These are phyloP conservation scores for Clarias fuscus DNA, from an alignment of 2,797 vertebrate species.

Conservation along the genomic window DNA sequence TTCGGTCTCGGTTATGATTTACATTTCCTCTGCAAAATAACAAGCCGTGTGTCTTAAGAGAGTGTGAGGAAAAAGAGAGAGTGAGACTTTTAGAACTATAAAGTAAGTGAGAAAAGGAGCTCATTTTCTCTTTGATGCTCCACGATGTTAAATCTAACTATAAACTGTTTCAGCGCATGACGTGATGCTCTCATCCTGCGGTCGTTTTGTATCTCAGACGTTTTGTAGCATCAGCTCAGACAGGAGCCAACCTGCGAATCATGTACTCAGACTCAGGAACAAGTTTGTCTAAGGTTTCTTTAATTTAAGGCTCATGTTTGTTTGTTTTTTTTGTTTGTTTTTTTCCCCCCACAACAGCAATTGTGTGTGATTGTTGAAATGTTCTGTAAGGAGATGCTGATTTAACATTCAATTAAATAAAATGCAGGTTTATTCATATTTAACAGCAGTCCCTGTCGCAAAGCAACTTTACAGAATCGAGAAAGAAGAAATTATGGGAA, in stretches of 20 bases:
- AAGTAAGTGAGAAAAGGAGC: not conserved
- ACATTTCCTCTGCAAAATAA: not conserved
- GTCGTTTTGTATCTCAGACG: not conserved
- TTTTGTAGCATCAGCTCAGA: too few relatives aligned
- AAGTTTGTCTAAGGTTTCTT: too few relatives aligned
- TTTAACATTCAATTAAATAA: too few relatives aligned
- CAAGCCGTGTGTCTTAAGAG: not conserved
- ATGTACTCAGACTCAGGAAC: not conserved
- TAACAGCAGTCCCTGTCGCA: too few relatives aligned
- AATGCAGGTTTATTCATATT: too few relatives aligned
- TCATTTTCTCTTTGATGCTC: not conserved
- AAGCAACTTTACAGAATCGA: too few relatives aligned
- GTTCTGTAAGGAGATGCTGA: too few relatives aligned
- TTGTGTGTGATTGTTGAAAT: too few relatives aligned
- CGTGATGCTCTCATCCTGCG: not conserved
- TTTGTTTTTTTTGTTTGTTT: too few relatives aligned
- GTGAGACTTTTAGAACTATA: not conserved
- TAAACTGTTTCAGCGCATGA: not conserved
- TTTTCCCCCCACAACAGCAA: too few relatives aligned
- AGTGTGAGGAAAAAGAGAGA: not conserved
- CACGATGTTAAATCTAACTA: not conserved
- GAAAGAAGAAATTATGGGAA: too few relatives aligned
- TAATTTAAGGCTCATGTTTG: too few relatives aligned
- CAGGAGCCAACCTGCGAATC: not conserved
- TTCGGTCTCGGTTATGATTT: not conserved